These are phyloP conservation scores for Ctenopoma multispine DNA, from an alignment of 2,797 vertebrate genomes.

Conservation along the genomic window DNA sequence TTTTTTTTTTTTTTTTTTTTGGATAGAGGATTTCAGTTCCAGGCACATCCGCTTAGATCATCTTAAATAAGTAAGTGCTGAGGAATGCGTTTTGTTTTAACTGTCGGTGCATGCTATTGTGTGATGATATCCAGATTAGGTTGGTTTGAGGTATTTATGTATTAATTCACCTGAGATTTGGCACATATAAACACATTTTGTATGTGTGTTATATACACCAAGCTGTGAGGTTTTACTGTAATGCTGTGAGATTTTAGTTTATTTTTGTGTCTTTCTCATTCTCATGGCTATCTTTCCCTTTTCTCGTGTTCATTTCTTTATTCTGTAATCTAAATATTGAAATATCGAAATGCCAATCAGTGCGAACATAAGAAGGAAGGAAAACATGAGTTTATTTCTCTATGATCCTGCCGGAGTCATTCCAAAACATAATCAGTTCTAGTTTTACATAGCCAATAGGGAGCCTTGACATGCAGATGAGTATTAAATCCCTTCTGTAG, in stretches of 20 bases:
- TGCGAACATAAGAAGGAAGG: not conserved
- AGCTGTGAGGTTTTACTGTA: not conserved
- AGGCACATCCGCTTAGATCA: constrained; percentile 64
- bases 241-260: not conserved
- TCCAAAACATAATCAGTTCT: not conserved
- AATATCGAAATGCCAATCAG: not conserved
- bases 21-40: constrained; percentile 35
- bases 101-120: constrained; percentile 25
- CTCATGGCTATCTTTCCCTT: not conserved
- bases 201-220: constrained; percentile 10
- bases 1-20: constrained; percentile 56
- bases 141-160: constrained; percentile 34
- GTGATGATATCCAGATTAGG: constrained; percentile 59
- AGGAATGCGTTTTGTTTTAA: constrained; percentile 70
- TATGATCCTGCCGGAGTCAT: not conserved
- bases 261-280: not conserved
- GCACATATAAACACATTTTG: not conserved
- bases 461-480: constrained; percentile 11
- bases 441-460: constrained; percentile 10
- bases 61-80: constrained; percentile 63
- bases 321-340: not conserved
- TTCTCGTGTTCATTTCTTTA: not conserved
- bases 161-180: constrained; percentile 53
- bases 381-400: not conserved
- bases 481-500: constrained; percentile 22